Evolutionary conservation across 2,113 vertebrate genomes (phyloP), one percentile per base, ranked within the genome.

Genomic region (Gasterosteus nipponicus): DNA sequence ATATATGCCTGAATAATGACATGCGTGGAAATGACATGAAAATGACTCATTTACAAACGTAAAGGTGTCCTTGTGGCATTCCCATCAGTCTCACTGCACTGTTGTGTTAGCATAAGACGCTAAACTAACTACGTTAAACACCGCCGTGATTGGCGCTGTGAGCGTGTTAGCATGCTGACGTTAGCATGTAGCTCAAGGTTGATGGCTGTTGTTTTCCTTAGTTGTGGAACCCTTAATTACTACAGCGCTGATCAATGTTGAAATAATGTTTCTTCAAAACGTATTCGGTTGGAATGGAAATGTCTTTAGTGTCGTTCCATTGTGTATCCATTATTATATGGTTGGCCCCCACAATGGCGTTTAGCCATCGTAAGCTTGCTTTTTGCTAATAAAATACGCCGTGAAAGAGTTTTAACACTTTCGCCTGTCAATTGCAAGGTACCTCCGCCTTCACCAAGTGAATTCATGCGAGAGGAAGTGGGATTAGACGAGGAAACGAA

Each of bases 401-500:
- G 39, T 41, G 39, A 41, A 10, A 10, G 39, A 2, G 7, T 7
- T 7, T 3, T 4, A 35, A 35, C 33, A 35, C 33, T 35, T 35
- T 35, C 33, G 5, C 35, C 4, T 38, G 35, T 38, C 35, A 38
- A 38, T 38, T 7, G 5, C 5, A 38, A 38, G 35, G 3, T 38
- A 7, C 5, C 35, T 1, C 35, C 35, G 35, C 35, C 35, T 38
- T 38, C 7, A 38, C 35, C 22, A 38, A 38, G 7, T 69, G 5
- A 46, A 38, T 72, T 35, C 33, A 31, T 16, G 12, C 71, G 71
- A 73, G 58, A 78, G 78, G 86, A 89, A 88, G 44, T 79, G 44
- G 5, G 59, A 63, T 61, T 12, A 38, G 16, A 80, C 46, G 60
- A 61, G 74, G 84, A 91, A 83, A 19, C 42, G 75, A 91, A 83